Base-by-base conservation (phyloP, 2,113 vertebrate genomes). In the Malurus elegans region DNA sequence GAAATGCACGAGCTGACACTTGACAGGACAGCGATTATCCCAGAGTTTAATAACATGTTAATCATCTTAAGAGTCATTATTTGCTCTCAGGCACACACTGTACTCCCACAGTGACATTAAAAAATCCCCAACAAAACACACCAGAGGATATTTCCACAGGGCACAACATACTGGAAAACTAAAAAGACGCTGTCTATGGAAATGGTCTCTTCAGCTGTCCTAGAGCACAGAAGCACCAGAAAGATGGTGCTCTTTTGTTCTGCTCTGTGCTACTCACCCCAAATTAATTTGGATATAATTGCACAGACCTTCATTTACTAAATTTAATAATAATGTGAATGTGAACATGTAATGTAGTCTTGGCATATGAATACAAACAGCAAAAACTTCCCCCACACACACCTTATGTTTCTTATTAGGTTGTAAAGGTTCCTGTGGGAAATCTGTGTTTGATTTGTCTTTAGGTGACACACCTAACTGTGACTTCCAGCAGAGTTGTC, bases 31-130 rank as follows among this genome's bases (percentile, higher is more conserved):
- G 90, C 2, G 65, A 97, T 97, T 97, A 96, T 96, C 73, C 92
- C 4, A 2, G 70, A 78, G 65, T 95, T 97, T 95, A 95, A 97
- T 97, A 95, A 88, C 92, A 93, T 79, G 74, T 90, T 97, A 97
- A 97, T 81, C 95, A 90, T 78, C 96, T 71, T 48, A 92, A 62
- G 29, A 96, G 34, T 92, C 89, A 79, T 91, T 95, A 91, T 92
- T 70, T 4, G 4, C 60, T 94, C 60, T 48, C 64, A 51, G 58
- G 79, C 56, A 75, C 85, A 82, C 14, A 14, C 61, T 87, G 86
- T 82, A 54, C 78, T 95, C 78, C 44, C 58, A 62, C 69, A 72
- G 8, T 89, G 80, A 89, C 62, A 38, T 67, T 48, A 40, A 79
- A 90, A 79, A 54, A 66, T 42, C 12, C 4, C 14, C 25, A 58